These are phyloP conservation scores for Belonocnema kinseyi DNA, from an alignment of 1,140 invertebrate species.

Conservation along the genomic window DNA sequence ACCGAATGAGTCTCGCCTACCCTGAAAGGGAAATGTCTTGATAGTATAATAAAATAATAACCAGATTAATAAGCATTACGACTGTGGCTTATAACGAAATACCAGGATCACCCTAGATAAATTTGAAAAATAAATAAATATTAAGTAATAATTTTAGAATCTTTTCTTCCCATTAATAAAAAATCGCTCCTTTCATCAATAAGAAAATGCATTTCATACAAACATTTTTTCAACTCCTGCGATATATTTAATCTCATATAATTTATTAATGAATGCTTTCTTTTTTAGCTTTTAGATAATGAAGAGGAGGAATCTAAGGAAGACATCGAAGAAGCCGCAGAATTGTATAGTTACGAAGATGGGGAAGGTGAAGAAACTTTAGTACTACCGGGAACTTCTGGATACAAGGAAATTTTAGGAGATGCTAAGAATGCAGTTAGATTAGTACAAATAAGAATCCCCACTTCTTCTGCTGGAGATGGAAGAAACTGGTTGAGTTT, in stretches of 20 bases:
- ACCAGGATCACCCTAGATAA: too few species aligned
- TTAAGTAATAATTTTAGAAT: too few species aligned
- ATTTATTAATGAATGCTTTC: neutral
- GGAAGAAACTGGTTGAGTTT: constrained; percentile 68
- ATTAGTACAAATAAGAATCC: constrained; percentile 72
- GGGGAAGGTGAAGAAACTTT: constrained; percentile 66
- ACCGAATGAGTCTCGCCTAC: too few species aligned
- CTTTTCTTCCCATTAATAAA: too few species aligned
- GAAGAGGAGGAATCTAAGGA: constrained; percentile 62
- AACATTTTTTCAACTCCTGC: neutral
- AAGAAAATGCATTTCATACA: too few species aligned
- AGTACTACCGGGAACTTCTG: constrained; percentile 63
- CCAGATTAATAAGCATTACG: too few species aligned
- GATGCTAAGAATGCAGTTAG: constrained; percentile 63
- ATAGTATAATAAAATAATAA: too few species aligned
- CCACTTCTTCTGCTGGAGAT: constrained; percentile 56
- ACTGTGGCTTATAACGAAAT: too few species aligned
- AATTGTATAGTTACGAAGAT: constrained; percentile 68
- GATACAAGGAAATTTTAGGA: constrained; percentile 63
- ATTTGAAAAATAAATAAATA: too few species aligned
- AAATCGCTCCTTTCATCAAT: too few species aligned
- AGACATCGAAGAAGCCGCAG: constrained; percentile 55
- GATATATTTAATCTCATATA: neutral
- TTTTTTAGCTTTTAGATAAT: constrained; percentile 53
- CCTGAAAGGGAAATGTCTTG: too few species aligned